These are phyloP conservation scores for Nicator chloris DNA, from an alignment of 2,113 vertebrate genomes.

Conservation along the genomic window DNA sequence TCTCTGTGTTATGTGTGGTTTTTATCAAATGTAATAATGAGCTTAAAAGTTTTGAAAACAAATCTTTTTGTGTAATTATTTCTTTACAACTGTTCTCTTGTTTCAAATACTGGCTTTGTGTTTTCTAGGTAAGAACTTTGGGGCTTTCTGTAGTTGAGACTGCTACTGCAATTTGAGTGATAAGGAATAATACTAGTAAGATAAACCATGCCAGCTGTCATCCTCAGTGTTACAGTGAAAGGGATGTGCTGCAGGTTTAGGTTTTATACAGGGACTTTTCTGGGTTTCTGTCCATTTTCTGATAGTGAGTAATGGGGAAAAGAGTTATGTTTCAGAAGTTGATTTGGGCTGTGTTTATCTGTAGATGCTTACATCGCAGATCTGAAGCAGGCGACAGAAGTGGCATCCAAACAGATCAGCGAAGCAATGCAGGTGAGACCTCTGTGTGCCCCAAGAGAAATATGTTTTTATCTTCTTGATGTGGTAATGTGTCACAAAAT, in stretches of 20 bases:
- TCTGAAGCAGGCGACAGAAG: slow-evolving; percentile 72
- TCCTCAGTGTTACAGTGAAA: not conserved
- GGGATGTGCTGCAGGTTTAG: not conserved
- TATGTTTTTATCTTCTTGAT: not conserved
- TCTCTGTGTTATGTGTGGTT: not conserved
- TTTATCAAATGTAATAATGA: not conserved
- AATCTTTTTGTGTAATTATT: not conserved
- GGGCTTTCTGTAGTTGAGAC: not conserved
- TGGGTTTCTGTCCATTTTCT: not conserved
- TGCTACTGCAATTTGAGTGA: not conserved
- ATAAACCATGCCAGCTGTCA: not conserved
- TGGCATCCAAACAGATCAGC: slow-evolving; percentile 70
- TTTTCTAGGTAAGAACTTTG: not conserved
- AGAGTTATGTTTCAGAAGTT: not conserved
- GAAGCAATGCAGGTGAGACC: slow-evolving; percentile 83
- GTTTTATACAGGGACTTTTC: not conserved
- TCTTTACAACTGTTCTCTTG: not conserved
- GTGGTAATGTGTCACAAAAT: not conserved
- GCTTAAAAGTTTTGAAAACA: not conserved
- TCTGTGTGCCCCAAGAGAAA: not conserved
- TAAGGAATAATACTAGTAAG: not conserved
- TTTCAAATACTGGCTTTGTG: not conserved
- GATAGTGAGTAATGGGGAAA: not conserved
- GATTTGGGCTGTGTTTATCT: slow-evolving; percentile 7
- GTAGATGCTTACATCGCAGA: slow-evolving; percentile 67